Base-by-base conservation (phyloP, 2,113 vertebrate genomes). In the Neolamprologus sp. region DNA sequence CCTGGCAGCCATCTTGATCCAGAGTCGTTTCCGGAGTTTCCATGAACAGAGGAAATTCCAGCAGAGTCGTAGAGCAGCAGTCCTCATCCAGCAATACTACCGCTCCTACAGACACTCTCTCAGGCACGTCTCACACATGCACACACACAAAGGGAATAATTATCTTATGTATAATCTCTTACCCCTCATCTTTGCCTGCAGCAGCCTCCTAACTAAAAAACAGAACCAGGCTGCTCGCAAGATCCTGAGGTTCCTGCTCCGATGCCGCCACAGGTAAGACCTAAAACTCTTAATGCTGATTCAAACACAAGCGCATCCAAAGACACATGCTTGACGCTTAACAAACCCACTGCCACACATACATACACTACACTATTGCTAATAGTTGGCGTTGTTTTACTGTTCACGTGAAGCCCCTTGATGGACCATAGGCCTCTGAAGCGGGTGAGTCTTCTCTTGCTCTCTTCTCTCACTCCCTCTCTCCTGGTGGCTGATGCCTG, bases 311-410 rank as follows among this genome's bases (percentile, higher is more conserved):
- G 33, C 35, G 10, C 57, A 85, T 26, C 21, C 55, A 78, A 23
- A 45, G 82, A 81, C 31, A 82, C 68, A 45, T 85, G 54, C 40
- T 60, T 81, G 57, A 90, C 81, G 81, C 86, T 65, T 47, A 91
- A 78, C 16, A 88, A 80, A 21, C 84, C 85, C 92, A 92, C 92
- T 90, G 88, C 80, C 84, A 33, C 81, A 73, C 57, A 19, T 84
- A 75, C 58, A 87, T 87, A 88, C 84, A 85, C 80, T 91, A 68
- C 92, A 89, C 58, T 94, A 90, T 91, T 98, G 97, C 98, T 99
- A 99, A 99, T 98, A 97, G 97, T 97, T 98, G 98, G 96, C 98
- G 96, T 99, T 98, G 97, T 99, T 98, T 99, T 98, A 97, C 98
- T 97, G 97, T 97, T 96, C 95, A 93, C 90, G 97, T 96, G 96